These are phyloP conservation scores for Scaptomyza parva DNA, from an alignment of 2,888 invertebrate species.

Conservation along the genomic window DNA sequence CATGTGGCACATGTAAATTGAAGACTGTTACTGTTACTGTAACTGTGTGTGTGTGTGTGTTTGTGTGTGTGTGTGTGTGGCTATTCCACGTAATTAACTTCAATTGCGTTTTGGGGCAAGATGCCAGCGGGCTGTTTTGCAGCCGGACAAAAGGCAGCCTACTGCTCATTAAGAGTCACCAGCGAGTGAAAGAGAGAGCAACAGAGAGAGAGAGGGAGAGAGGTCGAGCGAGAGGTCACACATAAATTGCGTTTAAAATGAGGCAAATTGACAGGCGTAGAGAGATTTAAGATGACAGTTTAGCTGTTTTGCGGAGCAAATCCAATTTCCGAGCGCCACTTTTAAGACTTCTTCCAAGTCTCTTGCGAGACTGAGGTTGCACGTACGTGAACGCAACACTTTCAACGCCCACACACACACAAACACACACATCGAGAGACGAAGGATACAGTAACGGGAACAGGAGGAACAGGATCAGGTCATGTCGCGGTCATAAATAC, in stretches of 20 bases:
- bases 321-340: constrained; percentile 72
- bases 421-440: constrained; percentile 1
- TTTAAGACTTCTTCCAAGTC: constrained; percentile 66
- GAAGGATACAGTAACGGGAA: not conserved
- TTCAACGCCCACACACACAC: constrained; percentile 45
- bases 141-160: constrained; percentile 30
- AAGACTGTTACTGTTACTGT: constrained; percentile 44
- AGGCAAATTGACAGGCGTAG: constrained; percentile 69
- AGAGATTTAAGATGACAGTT: constrained; percentile 64
- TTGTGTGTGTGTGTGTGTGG: too few relatives aligned
- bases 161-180: constrained; percentile 61
- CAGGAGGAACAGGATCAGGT: constrained; percentile 67
- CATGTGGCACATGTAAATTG: constrained; percentile 51
- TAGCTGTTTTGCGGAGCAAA: constrained; percentile 56
- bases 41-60: too few relatives aligned
- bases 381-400: constrained; percentile 74
- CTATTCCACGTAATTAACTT: constrained; percentile 77
- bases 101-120: constrained; percentile 67
- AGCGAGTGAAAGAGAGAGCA: too few relatives aligned
- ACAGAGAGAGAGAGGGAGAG: not conserved
- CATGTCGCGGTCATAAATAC: constrained; percentile 83
- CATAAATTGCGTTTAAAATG: constrained; percentile 71
- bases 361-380: constrained; percentile 61
- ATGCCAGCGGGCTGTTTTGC: constrained; percentile 70
- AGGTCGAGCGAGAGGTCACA: too few relatives aligned